Percentiles rank a stretch among this genome's conserved stretches.
These are phyloP conservation scores for Agrotis puta DNA, from an alignment of 2,888 invertebrate species.

Conservation along the genomic window DNA sequence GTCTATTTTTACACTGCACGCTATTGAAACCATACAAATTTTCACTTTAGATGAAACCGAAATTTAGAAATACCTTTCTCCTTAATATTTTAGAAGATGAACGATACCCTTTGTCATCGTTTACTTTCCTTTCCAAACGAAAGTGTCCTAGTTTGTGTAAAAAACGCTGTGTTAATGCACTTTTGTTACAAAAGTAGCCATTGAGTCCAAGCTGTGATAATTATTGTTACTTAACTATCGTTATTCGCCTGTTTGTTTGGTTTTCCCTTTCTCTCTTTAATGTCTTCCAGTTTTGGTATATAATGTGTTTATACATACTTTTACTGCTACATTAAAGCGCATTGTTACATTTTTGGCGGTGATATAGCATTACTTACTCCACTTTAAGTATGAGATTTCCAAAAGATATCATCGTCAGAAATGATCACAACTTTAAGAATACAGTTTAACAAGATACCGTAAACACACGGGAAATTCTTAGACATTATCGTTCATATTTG, in stretches of 20 bases:
- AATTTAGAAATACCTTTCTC: conserved; percentile 68
- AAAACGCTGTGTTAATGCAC: conserved; percentile 77
- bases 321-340: conserved; percentile 31
- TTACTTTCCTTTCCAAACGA: conserved; percentile 86
- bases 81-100: conserved; percentile 75
- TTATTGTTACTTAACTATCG: conserved; percentile 59
- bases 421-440: conserved; percentile 15
- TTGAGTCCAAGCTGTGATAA: conserved; percentile 59
- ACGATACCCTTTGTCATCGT: conserved; percentile 75
- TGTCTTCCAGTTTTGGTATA: conserved; percentile 27
- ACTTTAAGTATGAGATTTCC: conserved; percentile 26
- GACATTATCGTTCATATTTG: conserved; percentile 36
- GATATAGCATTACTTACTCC: conserved; percentile 18
- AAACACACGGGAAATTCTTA: conserved; percentile 18
- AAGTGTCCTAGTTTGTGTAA: conserved; percentile 84
- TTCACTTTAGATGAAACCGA: conserved; percentile 48
- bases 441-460: conserved; percentile 33
- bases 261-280: conserved; percentile 45
- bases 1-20: background rate
- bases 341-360: conserved; percentile 27
- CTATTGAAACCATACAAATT: background rate
- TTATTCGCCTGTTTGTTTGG: conserved; percentile 44
- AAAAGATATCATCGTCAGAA: conserved; percentile 25
- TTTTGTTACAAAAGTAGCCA: conserved; percentile 76
- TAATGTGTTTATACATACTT: conserved; percentile 27